A percentile compares a stretch with the other conserved stretches of the same genome.
Evolutionary conservation across 1,140 invertebrate species (phyloP).

Genomic region (Metaphire vulgaris): DNA sequence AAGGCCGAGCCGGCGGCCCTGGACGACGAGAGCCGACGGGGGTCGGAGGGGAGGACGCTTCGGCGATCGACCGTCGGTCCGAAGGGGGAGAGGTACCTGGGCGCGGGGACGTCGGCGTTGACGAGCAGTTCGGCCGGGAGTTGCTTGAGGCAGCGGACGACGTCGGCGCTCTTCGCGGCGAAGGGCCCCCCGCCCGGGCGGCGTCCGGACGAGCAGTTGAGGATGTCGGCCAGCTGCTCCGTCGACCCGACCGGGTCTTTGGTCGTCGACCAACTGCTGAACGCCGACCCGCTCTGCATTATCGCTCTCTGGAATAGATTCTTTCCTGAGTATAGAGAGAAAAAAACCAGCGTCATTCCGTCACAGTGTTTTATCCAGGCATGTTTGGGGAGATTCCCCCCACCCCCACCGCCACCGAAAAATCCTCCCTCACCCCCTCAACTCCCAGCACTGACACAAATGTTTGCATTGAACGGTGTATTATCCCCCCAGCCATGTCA

Average conservation of each 20-base stretch:
- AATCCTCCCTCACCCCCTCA: too few species aligned
- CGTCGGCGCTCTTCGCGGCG: too few species aligned
- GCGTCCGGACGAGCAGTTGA: conserved; percentile 65
- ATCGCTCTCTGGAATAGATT: conserved; percentile 82
- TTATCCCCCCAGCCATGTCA: too few species aligned
- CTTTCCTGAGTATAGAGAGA: conserved; percentile 58
- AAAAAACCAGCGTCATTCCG: too few species aligned
- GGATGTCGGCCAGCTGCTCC: conserved; percentile 71
- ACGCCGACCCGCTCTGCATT: conserved; percentile 86
- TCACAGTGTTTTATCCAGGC: too few species aligned
- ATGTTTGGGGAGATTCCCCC: too few species aligned
- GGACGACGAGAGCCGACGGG: not conserved
- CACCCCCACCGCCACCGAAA: too few species aligned
- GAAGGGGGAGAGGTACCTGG: conserved; percentile 39
- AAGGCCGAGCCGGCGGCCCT: not conserved
- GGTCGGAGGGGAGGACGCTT: not conserved
- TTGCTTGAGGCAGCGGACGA: conserved; percentile 75
- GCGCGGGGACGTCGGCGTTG: conserved; percentile 73
- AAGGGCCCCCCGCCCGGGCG: conserved; percentile 35
- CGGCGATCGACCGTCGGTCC: too few species aligned
- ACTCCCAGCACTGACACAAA: too few species aligned
- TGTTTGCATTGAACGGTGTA: too few species aligned
- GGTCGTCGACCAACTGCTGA: conserved; percentile 85
- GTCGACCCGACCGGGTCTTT: conserved; percentile 79
- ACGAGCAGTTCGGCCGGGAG: conserved; percentile 70